Percentiles rank a stretch among this genome's conserved stretches.
phyloP scores from a whole-genome alignment of 2,888 invertebrate genomes.

The Brachypterus glaber region DNA sequence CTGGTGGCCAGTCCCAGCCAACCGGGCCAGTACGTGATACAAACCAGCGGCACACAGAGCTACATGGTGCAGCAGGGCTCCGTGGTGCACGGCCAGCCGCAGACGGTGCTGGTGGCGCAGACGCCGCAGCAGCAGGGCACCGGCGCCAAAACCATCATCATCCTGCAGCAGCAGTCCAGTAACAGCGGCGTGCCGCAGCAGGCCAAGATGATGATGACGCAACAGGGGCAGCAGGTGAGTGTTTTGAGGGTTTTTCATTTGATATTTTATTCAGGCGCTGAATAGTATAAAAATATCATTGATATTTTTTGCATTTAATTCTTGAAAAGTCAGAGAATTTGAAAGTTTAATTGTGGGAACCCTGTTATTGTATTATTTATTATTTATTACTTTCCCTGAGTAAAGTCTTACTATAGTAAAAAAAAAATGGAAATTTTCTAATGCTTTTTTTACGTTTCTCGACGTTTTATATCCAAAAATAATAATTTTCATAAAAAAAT shows the following conservation, averaged over 20 bases:
- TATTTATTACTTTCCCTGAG: too few species aligned
- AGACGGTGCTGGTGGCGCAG: conserved; percentile 58
- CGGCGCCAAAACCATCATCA: conserved; percentile 59
- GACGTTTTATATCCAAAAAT: too few species aligned
- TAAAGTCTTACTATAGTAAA: too few species aligned
- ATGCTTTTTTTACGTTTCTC: too few species aligned
- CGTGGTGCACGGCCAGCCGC: conserved; percentile 50
- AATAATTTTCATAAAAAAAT: too few species aligned
- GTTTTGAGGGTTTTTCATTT: conserved; percentile 24
- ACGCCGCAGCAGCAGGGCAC: conserved; percentile 56
- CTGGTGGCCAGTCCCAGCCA: conserved; percentile 39
- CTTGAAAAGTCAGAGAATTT: too few species aligned
- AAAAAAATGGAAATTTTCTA: too few species aligned
- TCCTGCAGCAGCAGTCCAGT: conserved; percentile 51
- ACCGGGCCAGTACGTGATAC: conserved; percentile 45
- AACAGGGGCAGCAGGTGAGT: conserved; percentile 52
- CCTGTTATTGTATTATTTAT: too few species aligned
- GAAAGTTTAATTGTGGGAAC: too few species aligned
- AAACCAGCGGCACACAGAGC: conserved; percentile 47
- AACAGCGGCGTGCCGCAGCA: conserved; percentile 40
- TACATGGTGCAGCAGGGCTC: conserved; percentile 55
- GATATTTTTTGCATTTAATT: too few species aligned
- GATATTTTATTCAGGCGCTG: too few species aligned
- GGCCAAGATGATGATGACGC: conserved; percentile 50
- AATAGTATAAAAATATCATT: too few species aligned